These are phyloP conservation scores for Pissodes strobi DNA, from an alignment of 1,140 invertebrate species.

Conservation along the genomic window DNA sequence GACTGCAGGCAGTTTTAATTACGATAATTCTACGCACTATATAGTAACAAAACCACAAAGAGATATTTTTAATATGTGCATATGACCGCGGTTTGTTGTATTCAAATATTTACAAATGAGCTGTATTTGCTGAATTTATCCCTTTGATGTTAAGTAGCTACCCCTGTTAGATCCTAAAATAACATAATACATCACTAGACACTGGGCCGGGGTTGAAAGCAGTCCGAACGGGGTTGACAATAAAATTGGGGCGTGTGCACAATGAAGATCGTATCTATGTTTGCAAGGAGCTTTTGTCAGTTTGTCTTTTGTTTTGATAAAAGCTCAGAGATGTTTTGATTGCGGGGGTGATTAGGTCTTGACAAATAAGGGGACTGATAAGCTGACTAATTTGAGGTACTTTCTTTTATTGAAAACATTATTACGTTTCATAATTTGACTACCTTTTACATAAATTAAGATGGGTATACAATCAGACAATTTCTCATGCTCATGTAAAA, in stretches of 20 bases:
- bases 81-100: conserved; percentile 12
- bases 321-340: conserved; percentile 22
- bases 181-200: conserved; percentile 25
- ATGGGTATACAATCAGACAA: no score
- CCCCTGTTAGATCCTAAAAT: conserved; percentile 28
- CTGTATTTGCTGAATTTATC: conserved; percentile 26
- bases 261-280: conserved; percentile 33
- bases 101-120: conserved; percentile 33
- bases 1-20: no score
- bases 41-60: conserved; percentile 1
- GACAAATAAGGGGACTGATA: conserved; percentile 21
- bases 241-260: conserved; percentile 25
- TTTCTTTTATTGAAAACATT: no score
- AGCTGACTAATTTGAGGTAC: conserved; percentile 6
- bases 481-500: no score
- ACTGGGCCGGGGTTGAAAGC: neutral
- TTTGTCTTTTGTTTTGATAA: conserved; percentile 27
- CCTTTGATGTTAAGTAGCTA: conserved; percentile 35
- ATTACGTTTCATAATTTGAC: no score
- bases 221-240: conserved; percentile 26
- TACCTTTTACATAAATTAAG: no score
- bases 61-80: conserved; percentile 24
- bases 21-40: no score
- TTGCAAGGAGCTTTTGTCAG: conserved; percentile 30
- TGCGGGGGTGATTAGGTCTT: conserved; percentile 20